Evolutionary conservation across 2,888 invertebrate species (phyloP).

Genomic region (Gryllus longicercus): DNA sequence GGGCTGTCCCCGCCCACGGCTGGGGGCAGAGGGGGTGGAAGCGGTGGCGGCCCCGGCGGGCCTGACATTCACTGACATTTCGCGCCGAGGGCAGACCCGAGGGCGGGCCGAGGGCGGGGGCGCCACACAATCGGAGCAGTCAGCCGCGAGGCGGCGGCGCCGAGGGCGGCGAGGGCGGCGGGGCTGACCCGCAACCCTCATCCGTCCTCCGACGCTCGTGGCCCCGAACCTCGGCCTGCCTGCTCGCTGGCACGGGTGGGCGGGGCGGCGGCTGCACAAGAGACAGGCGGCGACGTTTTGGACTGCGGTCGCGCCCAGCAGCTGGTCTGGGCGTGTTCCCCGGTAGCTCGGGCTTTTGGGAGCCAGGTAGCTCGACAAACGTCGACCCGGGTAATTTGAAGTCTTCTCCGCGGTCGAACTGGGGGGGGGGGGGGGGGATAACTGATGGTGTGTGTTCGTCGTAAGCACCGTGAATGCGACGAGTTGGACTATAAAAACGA

Average conservation of each 20-base stretch:
- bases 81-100: slow-evolving; percentile 9
- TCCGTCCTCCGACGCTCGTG: neutral
- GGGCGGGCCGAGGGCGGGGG: neutral
- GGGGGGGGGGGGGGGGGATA: neutral
- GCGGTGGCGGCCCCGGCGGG: neutral
- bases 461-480: too few relatives aligned
- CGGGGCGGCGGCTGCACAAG: too few relatives aligned
- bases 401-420: neutral
- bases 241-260: too few relatives aligned
- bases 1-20: neutral
- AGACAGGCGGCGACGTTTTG: too few relatives aligned
- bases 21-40: neutral
- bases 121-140: neutral
- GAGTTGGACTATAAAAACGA: too few relatives aligned
- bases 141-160: neutral
- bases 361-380: slow-evolving; percentile 4
- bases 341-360: neutral
- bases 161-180: neutral
- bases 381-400: slow-evolving; percentile 2
- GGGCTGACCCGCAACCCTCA: neutral
- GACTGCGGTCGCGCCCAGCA: neutral
- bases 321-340: neutral
- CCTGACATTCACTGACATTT: slow-evolving; percentile 34
- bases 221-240: too few relatives aligned
- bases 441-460: neutral